These are phyloP conservation scores for Schrankia costaestrigalis DNA, from an alignment of 2,888 invertebrate genomes.

Conservation along the genomic window DNA sequence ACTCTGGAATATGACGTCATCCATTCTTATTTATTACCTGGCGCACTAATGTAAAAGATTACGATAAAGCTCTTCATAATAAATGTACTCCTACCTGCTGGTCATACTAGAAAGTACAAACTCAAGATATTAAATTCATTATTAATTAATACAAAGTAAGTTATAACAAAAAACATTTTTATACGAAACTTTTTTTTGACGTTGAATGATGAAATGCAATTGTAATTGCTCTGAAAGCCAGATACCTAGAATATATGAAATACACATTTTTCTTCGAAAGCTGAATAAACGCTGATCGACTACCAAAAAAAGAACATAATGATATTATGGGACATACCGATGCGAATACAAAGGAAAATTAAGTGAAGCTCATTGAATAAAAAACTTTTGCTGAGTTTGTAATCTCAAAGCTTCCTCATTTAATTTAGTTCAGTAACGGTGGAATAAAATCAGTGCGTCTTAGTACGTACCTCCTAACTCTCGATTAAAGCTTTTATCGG, in stretches of 20 bases:
- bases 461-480: conserved; percentile 63
- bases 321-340: background rate
- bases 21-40: no score
- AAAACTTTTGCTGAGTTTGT: conserved; percentile 37
- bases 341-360: background rate
- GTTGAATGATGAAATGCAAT: no score
- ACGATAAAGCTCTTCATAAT: background rate
- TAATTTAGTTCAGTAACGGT: conserved; percentile 55
- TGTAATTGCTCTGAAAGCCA: no score
- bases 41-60: no score
- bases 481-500: conserved; percentile 79
- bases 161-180: no score
- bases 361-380: conserved; percentile 24
- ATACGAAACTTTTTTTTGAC: no score
- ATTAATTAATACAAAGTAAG: no score
- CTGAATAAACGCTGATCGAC: no score
- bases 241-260: background rate
- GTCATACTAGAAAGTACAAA: no score
- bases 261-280: conserved; percentile 2
- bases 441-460: conserved; percentile 57
- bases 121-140: no score
- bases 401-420: conserved; percentile 41
- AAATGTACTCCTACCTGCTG: background rate
- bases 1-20: no score
- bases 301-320: no score